phyloP scores from a whole-genome alignment of 1,140 invertebrate species.

The Anoplophora glabripennis region DNA sequence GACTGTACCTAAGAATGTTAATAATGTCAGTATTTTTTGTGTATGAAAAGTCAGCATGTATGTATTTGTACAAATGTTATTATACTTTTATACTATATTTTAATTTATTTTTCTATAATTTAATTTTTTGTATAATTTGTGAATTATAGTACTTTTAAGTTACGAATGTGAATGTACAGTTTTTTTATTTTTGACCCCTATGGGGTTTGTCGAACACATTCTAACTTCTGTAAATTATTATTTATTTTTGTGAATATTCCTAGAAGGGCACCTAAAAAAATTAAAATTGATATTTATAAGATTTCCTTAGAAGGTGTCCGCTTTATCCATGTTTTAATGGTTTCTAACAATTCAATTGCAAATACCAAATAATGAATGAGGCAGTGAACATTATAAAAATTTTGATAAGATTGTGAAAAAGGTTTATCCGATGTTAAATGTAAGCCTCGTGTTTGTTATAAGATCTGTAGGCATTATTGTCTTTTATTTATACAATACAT shows the following conservation, averaged over 20 bases:
- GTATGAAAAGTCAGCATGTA: conserved; percentile 13
- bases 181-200: conserved; percentile 15
- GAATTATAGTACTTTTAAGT: conserved; percentile 9
- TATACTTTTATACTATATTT: conserved; percentile 30
- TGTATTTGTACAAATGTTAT: conserved; percentile 20
- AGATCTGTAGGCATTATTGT: conserved; percentile 33
- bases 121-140: conserved; percentile 32
- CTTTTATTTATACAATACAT: conserved; percentile 26
- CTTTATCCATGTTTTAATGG: conserved; percentile 32
- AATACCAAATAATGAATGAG: conserved; percentile 32
- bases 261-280: background rate
- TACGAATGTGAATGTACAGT: conserved; percentile 21
- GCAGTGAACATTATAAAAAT: conserved; percentile 20
- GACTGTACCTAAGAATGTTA: conserved; percentile 4
- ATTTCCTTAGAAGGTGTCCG: too few species aligned
- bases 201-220: conserved; percentile 9
- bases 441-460: conserved; percentile 26
- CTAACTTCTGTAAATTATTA: conserved; percentile 22
- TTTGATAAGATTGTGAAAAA: conserved; percentile 20
- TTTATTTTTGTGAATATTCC: conserved; percentile 21
- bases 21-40: background rate
- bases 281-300: background rate
- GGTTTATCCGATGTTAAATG: conserved; percentile 23
- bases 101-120: conserved; percentile 39
- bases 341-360: conserved; percentile 16